Base-by-base conservation (phyloP, 2,888 invertebrate species). In the Xanthia togata region DNA sequence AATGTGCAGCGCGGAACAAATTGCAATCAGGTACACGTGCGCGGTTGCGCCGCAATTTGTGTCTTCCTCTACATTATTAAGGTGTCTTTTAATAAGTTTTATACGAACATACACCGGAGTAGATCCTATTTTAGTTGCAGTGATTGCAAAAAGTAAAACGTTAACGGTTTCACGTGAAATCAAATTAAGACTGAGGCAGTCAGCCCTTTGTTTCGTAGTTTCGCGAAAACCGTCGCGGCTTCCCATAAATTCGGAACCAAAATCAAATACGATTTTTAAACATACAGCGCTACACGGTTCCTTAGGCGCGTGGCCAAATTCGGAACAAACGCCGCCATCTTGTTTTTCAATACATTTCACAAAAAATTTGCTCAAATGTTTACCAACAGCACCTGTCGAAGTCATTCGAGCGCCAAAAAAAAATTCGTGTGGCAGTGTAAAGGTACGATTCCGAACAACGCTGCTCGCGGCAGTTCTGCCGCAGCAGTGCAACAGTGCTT, bases 21-120 rank as follows among this genome's bases (percentile, higher is more conserved):
- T 78, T 81, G 82, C 82, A 73, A 69, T 78, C 60, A 23, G 63
- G 11, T 4, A 55, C 31, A 72, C 50, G 64, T 67, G 81, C 12
- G 26, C 17, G 5, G 23, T 23, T 38, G 67, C 64, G 20, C 47
- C 26, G 78, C 69, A 71, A 78, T 75, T 70, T 77, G 60, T 72
- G 50, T 23, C 35, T 11, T 26, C 53, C 12, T 53, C 74, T 53
- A 41, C 41, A 41, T 41, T 41, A 41, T 41, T 41, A 41, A 2
- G 41, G 41, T 41, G 41, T 41, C 9, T 41, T 41, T 41, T 41
- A 14, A 64, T 73, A 35, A 73, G 53, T 55, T 79, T 60, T 35
- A 23, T 76, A 14, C 5, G 53, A n/a, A 47, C 17, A 62, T 12
- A 47, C 31, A 31, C 12, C 8, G 9, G 14, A 14, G 31, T 8